A percentile compares a stretch with the other conserved stretches of the same genome.
Evolutionary conservation across 1,140 invertebrate species (phyloP).

Genomic region (Gonioctena quinquepunctata): DNA sequence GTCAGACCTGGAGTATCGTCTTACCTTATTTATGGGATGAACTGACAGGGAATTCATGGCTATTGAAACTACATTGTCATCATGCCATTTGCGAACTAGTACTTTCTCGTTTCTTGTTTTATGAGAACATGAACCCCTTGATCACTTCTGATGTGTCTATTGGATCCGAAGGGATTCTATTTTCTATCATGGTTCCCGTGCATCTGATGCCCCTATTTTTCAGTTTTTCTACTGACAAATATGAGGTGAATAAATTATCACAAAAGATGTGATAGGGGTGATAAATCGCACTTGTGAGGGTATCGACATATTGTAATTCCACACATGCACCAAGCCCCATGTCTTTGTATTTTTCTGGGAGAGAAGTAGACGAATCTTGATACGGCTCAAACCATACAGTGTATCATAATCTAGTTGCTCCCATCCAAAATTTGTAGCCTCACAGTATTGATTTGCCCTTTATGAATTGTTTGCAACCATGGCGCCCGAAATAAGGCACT

Average conservation of each 20-base stretch:
- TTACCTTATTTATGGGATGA: conserved; percentile 25
- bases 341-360: too few relatives aligned
- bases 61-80: conserved; percentile 36
- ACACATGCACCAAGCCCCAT: conserved; percentile 34
- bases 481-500: conserved; percentile 38
- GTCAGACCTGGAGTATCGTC: conserved; percentile 32
- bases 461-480: too few relatives aligned
- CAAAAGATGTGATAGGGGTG: conserved; percentile 11
- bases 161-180: neutral
- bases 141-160: neutral
- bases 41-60: conserved; percentile 16
- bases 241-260: conserved; percentile 32
- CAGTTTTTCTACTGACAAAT: conserved; percentile 24
- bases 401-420: too few relatives aligned
- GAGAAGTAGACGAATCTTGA: too few relatives aligned
- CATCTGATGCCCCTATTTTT: conserved; percentile 20
- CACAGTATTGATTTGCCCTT: too few relatives aligned
- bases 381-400: too few relatives aligned
- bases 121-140: too few relatives aligned
- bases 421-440: too few relatives aligned
- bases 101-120: conserved; percentile 17
- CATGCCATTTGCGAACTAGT: conserved; percentile 34
- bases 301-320: conserved; percentile 31
- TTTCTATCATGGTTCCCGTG: conserved; percentile 30
- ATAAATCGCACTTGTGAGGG: neutral